Percentiles rank a stretch among this genome's conserved stretches.
Evolutionary conservation across 2,113 vertebrate genomes (phyloP).

Genomic region (Nasalis larvatus): DNA sequence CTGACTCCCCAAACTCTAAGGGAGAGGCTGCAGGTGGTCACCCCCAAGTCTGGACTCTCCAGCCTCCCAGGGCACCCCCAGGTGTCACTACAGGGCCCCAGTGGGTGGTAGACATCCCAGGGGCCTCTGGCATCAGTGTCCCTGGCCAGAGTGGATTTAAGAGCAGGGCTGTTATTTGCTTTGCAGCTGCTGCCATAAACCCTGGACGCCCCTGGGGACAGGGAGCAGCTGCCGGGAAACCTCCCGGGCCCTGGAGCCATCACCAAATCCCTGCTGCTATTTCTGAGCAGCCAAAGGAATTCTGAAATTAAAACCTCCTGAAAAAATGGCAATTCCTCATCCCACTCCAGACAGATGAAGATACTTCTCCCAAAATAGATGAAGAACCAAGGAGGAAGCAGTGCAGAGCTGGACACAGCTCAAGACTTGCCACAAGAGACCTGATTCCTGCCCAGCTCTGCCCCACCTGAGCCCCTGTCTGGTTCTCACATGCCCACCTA

Average conservation of each 20-base stretch:
- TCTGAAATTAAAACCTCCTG: slow-evolving; percentile 39
- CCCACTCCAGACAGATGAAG: background rate
- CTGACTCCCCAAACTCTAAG: background rate
- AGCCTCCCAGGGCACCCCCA: background rate
- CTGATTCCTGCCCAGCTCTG: background rate
- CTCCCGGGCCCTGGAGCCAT: background rate
- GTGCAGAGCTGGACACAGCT: background rate
- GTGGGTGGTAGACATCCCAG: fast-evolving
- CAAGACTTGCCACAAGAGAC: background rate
- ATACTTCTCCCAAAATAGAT: background rate
- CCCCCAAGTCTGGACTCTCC: background rate
- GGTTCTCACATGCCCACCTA: background rate
- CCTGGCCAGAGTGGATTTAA: background rate
- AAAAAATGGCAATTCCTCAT: background rate
- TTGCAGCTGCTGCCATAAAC: slow-evolving; percentile 65
- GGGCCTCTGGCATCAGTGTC: background rate
- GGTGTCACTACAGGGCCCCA: background rate
- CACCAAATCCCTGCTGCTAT: slow-evolving; percentile 46
- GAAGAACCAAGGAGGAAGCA: background rate
- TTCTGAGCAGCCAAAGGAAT: slow-evolving; percentile 38
- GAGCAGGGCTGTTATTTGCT: slow-evolving; percentile 55
- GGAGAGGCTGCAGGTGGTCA: background rate
- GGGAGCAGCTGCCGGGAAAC: slow-evolving; percentile 49
- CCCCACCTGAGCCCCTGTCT: fast-evolving
- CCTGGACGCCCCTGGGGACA: background rate